phyloP scores from a whole-genome alignment of 1,140 invertebrate species.

The Heliconius hewitsoni region DNA sequence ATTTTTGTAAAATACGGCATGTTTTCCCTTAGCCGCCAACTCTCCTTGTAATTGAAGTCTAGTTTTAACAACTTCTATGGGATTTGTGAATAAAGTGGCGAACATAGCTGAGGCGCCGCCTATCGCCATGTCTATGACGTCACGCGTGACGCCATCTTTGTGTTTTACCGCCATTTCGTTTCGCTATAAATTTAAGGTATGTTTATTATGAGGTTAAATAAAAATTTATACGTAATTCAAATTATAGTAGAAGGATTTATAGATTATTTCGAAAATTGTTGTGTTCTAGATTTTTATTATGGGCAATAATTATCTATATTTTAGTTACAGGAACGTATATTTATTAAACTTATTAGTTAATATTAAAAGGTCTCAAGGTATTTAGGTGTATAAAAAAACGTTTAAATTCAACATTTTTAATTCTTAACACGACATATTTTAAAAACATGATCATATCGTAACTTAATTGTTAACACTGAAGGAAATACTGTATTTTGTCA shows the following conservation, averaged over 20 bases:
- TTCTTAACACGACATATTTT: neutral
- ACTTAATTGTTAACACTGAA: neutral
- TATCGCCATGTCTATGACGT: constrained; percentile 70
- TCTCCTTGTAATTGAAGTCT: constrained; percentile 95
- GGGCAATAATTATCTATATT: too few species aligned
- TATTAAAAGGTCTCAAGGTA: too few species aligned
- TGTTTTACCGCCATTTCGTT: constrained; percentile 43
- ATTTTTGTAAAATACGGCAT: constrained; percentile 84
- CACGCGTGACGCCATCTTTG: constrained; percentile 54
- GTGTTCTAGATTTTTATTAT: too few species aligned
- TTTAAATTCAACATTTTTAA: neutral
- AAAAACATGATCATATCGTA: neutral
- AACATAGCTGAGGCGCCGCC: constrained; percentile 82
- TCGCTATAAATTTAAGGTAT: neutral
- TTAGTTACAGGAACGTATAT: too few species aligned
- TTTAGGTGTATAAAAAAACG: neutral
- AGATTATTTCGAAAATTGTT: too few species aligned
- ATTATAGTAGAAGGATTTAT: too few species aligned
- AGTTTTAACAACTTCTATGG: constrained; percentile 91
- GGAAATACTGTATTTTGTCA: constrained; percentile 1
- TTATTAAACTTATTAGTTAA: too few species aligned
- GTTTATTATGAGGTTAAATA: neutral
- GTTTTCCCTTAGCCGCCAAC: constrained; percentile 85
- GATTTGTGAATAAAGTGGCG: constrained; percentile 84
- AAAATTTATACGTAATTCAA: too few species aligned